Conservation (phyloP, 2,888 invertebrate species). For the Hemistola chrysoprasaria region DNA sequence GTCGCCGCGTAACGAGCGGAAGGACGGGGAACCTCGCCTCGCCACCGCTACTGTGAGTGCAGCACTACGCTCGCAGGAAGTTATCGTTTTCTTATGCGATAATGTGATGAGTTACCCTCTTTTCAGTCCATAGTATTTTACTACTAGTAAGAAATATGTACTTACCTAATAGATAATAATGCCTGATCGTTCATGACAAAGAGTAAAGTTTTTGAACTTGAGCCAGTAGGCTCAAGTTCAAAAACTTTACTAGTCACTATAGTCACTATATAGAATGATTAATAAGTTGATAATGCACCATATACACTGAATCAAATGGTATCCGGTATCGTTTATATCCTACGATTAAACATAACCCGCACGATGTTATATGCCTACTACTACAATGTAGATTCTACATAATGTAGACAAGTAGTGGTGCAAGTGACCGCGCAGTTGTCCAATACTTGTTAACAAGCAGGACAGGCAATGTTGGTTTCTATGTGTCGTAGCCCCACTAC, state of each 20-base stretch:
- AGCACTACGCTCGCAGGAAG: conserved; percentile 32
- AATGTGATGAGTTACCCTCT: no score
- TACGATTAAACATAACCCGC: no score
- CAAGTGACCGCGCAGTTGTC: conserved; percentile 9
- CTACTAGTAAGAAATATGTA: no score
- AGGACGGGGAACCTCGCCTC: conserved; percentile 55
- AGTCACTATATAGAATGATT: no score
- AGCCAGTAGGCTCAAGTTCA: no score
- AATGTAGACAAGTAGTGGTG: conserved; percentile 1
- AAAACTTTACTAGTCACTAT: no score
- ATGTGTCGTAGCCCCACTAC: neutral
- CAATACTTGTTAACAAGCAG: conserved; percentile 16
- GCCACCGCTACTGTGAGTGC: conserved; percentile 29
- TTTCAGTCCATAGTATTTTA: no score
- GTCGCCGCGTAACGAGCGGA: conserved; percentile 72
- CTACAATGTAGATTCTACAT: neutral
- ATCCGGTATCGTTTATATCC: no score
- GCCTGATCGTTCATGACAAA: no score
- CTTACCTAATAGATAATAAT: no score
- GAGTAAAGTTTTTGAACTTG: no score
- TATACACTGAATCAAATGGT: neutral
- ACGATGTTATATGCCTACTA: neutral
- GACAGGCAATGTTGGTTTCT: conserved; percentile 3
- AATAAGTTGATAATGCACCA: no score
- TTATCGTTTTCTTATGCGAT: conserved; percentile 26